Base-by-base conservation (phyloP, 2,113 vertebrate genomes). In the Saguinus imperator region DNA sequence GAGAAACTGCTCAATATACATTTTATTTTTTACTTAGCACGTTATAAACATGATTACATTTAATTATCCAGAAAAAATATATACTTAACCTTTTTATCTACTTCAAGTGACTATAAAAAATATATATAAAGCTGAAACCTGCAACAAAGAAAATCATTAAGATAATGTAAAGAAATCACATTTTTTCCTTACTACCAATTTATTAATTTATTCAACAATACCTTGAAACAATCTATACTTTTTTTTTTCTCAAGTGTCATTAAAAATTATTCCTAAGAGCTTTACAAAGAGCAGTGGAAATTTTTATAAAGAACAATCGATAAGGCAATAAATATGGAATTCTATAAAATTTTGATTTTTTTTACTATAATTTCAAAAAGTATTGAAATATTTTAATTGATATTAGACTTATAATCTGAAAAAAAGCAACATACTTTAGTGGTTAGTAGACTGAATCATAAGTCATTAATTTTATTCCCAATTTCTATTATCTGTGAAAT, bases 41-140 rank as follows among this genome's bases (percentile, higher is more conserved):
- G 92, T 98, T 97, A 95, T 96, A 97, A 94, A 94, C 43, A 96
- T 80, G 55, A 94, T 70, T 97, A 95, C 20, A 93, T 79, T 66
- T 95, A 61, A 52, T 93, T 97, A 80, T 2, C 35, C 72, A 58
- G 83, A 98, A 81, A 97, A 98, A 98, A 96, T 94, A 89, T 70
- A 94, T 52, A 93, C 21, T 96, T 98, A 97, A 97, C 32, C 55
- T 97, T 97, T 95, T 96, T 72, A 23, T 64, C 48, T 96, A 76
- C 68, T 92, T 89, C 80, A 90, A 94, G 13, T 96, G 79, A 96
- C 29, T 88, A 1, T 79, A 92, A 96, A 87, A 94, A 94, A 79
- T 13, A 52, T 52, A n/a, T 5, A 29, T 27, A 76, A 96, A 70
- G 1, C 27, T 29, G 68, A 96, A 55, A 57, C 58, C 64, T 94